Base-by-base conservation (phyloP, 1,140 invertebrate genomes). In the Pygmarrhopalites habei region DNA sequence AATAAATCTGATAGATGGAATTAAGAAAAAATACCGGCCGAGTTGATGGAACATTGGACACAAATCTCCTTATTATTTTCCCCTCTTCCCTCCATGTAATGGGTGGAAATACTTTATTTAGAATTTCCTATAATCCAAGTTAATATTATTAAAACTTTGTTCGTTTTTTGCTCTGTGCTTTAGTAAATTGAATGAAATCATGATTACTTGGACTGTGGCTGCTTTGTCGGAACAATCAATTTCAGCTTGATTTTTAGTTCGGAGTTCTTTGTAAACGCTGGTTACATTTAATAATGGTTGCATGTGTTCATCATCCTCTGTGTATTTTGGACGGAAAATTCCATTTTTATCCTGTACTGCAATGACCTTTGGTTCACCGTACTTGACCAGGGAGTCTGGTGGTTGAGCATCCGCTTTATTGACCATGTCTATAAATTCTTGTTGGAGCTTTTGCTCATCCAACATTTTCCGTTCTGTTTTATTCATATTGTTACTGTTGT, bases 91-190 rank as follows among this genome's bases (percentile, higher is more conserved):
- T 17, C 53, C 53, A 56, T 19, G 39, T 21, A 21, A n/a, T n/a
- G 7, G 26, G 53, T 19, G 53, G 53, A 56, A 35, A 56, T 30
- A 25, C 53, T 7, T 23, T 56, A 26, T 56, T 39, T 4, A 56
- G 35, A 39, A 56, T 56, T 26, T 3, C 35, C n/a, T 19, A 32
- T 5, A 56, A 12, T 41, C 39, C 53, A 12, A 28, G 51, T n/a
- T 12, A 41, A 41, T 41, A 49, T 49, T 23, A 12, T 23, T 7
- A 23, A 15, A 7, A n/a, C 7, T 15, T 10, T 10, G 23, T 49
- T 15, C 10, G 23, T 7, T 49, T 12, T 23, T 23, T 49, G 14
- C 47, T 49, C 23, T 49, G 10, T 10, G 14, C 47, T 23, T 10
- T 12, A 12, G 7, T n/a, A 12, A 19, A 12, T 23, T 15, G 47